phyloP scores from a whole-genome alignment of 2,113 vertebrate species.

The Chlorocebus sabaeus region DNA sequence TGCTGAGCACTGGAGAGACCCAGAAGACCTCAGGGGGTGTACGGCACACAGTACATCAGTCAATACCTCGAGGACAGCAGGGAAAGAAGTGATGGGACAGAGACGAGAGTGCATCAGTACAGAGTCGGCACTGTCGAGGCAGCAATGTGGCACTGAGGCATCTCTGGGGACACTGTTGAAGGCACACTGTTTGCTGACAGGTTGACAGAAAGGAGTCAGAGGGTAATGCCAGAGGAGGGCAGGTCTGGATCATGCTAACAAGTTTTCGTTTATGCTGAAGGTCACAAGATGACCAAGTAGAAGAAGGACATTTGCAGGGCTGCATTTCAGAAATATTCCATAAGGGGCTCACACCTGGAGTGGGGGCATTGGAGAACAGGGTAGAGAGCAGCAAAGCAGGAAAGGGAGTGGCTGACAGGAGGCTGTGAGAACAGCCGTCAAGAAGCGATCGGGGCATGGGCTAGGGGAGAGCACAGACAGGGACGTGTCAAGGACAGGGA shows the following conservation, averaged over 20 bases:
- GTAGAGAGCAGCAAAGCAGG: not conserved
- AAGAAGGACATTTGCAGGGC: accelerated
- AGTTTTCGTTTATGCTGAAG: not conserved
- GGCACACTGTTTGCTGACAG: no score
- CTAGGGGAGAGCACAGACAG: not conserved
- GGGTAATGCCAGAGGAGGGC: not conserved
- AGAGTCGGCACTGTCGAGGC: accelerated
- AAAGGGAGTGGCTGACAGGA: not conserved
- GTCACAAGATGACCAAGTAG: not conserved
- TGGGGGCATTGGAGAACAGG: no score
- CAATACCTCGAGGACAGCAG: not conserved
- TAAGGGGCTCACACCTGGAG: accelerated
- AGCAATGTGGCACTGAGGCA: accelerated
- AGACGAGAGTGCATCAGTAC: accelerated
- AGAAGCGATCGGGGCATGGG: not conserved
- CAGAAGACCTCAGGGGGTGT: not conserved
- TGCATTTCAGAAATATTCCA: not conserved
- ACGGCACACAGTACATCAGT: accelerated
- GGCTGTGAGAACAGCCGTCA: not conserved
- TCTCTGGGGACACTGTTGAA: no score
- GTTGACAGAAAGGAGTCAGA: not conserved
- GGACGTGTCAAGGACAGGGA: no score
- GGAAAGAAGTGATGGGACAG: not conserved
- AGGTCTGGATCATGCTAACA: not conserved
- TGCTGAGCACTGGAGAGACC: not conserved